Percentiles rank a stretch among this genome's conserved stretches.
phyloP scores from a whole-genome alignment of 2,797 vertebrate genomes.

The Gallinago stenura region DNA sequence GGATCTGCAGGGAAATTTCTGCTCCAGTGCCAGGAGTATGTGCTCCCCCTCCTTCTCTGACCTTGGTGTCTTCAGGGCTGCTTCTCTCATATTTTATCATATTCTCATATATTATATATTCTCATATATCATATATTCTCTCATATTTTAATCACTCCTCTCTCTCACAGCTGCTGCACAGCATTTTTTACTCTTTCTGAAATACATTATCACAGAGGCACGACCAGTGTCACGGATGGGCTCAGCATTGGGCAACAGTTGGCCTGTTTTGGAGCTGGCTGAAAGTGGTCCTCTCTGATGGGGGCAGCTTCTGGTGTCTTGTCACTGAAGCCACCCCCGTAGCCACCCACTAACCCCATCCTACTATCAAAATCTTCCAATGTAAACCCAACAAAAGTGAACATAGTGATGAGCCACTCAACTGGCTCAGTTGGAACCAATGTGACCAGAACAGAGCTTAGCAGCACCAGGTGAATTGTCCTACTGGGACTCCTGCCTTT shows the following conservation, averaged over 20 bases:
- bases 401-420: background rate
- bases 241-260: background rate
- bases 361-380: background rate
- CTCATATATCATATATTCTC: background rate
- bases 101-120: too few species aligned
- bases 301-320: background rate
- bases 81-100: background rate
- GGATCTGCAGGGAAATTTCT: background rate
- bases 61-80: background rate
- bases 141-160: background rate
- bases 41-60: background rate
- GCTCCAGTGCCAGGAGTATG: background rate
- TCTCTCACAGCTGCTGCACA: background rate
- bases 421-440: background rate
- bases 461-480: background rate
- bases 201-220: background rate
- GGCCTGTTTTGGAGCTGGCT: background rate
- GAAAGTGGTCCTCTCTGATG: rapidly evolving
- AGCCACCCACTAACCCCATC: rapidly evolving
- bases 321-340: background rate
- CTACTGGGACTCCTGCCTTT: background rate
- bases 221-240: background rate
- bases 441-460: background rate
- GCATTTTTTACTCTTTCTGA: background rate
- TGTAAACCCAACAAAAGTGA: background rate